Evolutionary conservation across 2,888 invertebrate genomes (phyloP).

Genomic region (Atrina japonica): DNA sequence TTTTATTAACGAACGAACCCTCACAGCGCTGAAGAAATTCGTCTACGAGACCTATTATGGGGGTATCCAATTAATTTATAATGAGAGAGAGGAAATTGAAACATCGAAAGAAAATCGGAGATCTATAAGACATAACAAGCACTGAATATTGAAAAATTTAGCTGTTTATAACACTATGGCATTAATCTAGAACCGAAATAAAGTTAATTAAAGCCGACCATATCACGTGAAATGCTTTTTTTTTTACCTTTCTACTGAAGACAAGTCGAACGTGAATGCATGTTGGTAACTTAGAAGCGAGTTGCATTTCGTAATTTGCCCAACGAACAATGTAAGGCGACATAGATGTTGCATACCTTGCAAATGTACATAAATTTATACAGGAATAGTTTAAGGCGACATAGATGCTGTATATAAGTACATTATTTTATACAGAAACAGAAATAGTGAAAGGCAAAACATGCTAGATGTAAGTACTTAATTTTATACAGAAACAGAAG

Average conservation of each 20-base stretch:
- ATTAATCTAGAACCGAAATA: constrained; percentile 21
- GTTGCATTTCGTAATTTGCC: too few relatives aligned
- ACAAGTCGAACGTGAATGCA: too few relatives aligned
- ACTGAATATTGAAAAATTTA: constrained; percentile 7
- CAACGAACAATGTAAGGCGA: too few relatives aligned
- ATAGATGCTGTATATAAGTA: too few relatives aligned
- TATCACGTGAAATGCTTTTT: background rate
- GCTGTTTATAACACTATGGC: constrained; percentile 25
- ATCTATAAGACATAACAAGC: constrained; percentile 18
- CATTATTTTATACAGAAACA: too few relatives aligned
- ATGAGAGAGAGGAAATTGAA: constrained; percentile 35
- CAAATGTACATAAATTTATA: too few relatives aligned
- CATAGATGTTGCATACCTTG: too few relatives aligned
- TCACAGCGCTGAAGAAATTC: constrained; percentile 17
- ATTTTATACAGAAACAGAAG: too few relatives aligned
- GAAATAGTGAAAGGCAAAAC: too few relatives aligned
- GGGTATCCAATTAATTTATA: constrained; percentile 33
- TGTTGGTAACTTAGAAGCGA: too few relatives aligned
- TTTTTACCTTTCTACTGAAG: background rate
- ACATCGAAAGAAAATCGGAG: constrained; percentile 11
- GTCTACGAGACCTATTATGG: constrained; percentile 1
- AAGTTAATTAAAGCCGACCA: constrained; percentile 22
- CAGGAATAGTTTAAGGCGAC: too few relatives aligned
- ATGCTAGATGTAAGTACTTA: too few relatives aligned
- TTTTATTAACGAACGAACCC: constrained; percentile 35